Evolutionary conservation across 1,140 invertebrate genomes (phyloP).

Genomic region (Nilaparvata lugens): DNA sequence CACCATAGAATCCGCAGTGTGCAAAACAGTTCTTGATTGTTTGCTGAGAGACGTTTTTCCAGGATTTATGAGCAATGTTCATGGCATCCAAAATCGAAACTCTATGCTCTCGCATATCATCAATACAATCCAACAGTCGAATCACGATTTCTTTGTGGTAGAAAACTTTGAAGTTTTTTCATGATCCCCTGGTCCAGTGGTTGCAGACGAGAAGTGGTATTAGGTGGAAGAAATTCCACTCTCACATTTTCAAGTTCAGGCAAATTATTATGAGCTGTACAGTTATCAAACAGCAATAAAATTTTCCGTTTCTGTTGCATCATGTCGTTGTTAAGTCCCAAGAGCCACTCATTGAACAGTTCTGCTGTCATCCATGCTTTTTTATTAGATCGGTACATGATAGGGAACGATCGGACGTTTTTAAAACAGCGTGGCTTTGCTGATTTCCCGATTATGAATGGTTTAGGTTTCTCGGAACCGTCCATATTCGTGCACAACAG

Average conservation of each 20-base stretch:
- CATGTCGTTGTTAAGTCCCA: conserved; percentile 31
- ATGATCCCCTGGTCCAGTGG: conserved; percentile 41
- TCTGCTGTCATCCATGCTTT: conserved; percentile 28
- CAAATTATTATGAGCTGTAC: conserved; percentile 32
- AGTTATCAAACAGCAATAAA: conserved; percentile 40
- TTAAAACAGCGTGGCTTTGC: too few relatives aligned
- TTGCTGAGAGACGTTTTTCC: too few relatives aligned
- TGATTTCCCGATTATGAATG: too few relatives aligned
- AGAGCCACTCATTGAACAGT: conserved; percentile 32
- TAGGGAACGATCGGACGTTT: conserved; percentile 23
- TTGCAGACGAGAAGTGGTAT: conserved; percentile 40
- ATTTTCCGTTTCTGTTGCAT: conserved; percentile 34
- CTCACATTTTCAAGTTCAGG: conserved; percentile 31
- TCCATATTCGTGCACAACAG: too few relatives aligned
- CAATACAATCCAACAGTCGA: too few relatives aligned
- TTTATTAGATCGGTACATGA: conserved; percentile 30
- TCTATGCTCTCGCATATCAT: too few relatives aligned
- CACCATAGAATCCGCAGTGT: too few relatives aligned
- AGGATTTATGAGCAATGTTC: too few relatives aligned
- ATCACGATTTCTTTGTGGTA: conserved; percentile 1
- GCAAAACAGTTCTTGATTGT: too few relatives aligned
- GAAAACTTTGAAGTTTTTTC: conserved; percentile 30
- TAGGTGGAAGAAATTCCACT: conserved; percentile 37
- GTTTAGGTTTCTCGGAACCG: too few relatives aligned
- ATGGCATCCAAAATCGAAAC: too few relatives aligned